Evolutionary conservation across 1,140 invertebrate species (phyloP).

Genomic region (Zaprionus tsacasi): DNA sequence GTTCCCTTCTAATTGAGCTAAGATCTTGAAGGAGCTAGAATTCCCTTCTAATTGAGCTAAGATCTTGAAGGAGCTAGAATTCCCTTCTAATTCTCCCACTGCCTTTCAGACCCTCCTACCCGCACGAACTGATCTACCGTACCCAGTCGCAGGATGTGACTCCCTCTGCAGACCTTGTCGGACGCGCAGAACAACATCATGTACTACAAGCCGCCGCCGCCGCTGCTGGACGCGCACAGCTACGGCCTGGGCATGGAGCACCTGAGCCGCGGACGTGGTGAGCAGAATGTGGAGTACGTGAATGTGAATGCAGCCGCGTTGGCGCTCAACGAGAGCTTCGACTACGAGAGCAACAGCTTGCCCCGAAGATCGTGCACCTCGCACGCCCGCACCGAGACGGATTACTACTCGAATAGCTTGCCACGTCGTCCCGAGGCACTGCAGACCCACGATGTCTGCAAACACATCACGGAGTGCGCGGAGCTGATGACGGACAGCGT

Average conservation of each 20-base stretch:
- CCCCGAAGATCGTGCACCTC: constrained; percentile 73
- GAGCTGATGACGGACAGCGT: constrained; percentile 70
- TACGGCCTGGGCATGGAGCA: constrained; percentile 73
- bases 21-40: too few relatives aligned
- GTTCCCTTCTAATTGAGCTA: neutral
- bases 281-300: constrained; percentile 65
- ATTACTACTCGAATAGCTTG: constrained; percentile 78
- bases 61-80: too few relatives aligned
- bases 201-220: constrained; percentile 78
- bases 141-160: constrained; percentile 91
- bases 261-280: constrained; percentile 45
- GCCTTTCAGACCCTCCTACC: constrained; percentile 62
- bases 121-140: constrained; percentile 91
- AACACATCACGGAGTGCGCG: constrained; percentile 75
- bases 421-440: constrained; percentile 61
- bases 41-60: too few relatives aligned
- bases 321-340: constrained; percentile 72
- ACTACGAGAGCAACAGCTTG: constrained; percentile 82
- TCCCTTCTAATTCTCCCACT: neutral
- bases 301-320: constrained; percentile 69
- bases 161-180: constrained; percentile 60
- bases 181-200: constrained; percentile 78
- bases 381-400: constrained; percentile 67
- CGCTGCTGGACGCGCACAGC: constrained; percentile 62
- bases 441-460: constrained; percentile 73